phyloP scores from a whole-genome alignment of 2,113 vertebrate genomes.

The Cisticola juncidis region DNA sequence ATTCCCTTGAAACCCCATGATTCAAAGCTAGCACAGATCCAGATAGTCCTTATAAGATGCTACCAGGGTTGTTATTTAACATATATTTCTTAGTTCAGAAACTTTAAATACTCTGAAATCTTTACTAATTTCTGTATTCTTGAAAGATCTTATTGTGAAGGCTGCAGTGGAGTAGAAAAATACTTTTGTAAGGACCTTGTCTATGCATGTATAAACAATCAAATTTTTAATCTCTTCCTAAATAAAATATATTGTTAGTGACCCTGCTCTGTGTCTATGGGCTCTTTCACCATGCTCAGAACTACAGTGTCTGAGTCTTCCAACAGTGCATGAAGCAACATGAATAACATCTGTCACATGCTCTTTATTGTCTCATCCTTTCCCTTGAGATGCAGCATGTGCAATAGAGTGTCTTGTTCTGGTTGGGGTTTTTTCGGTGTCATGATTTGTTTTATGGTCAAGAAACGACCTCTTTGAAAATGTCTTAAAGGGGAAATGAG shows the following conservation, averaged over 20 bases:
- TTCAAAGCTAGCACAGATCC: not conserved
- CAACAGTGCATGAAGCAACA: not conserved
- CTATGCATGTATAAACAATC: not conserved
- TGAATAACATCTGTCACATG: slow-evolving; percentile 16
- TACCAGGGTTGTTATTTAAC: not conserved
- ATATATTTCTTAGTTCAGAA: not conserved
- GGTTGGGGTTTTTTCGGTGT: not conserved
- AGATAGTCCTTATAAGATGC: slow-evolving; percentile 19
- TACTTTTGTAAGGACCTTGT: not conserved
- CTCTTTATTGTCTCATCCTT: slow-evolving; percentile 34
- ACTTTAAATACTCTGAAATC: not conserved
- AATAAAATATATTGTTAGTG: not conserved
- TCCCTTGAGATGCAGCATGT: not conserved
- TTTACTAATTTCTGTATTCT: not conserved
- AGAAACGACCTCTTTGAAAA: not conserved
- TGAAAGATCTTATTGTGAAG: not conserved
- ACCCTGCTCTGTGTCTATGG: not conserved
- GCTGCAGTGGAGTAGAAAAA: not conserved
- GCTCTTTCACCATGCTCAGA: not conserved
- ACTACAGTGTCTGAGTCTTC: not conserved
- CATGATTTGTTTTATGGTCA: not conserved
- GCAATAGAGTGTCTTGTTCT: slow-evolving; percentile 3
- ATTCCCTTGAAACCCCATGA: slow-evolving; percentile 5
- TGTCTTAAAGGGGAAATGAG: not conserved
- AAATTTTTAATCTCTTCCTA: not conserved